Evolutionary conservation across 1,140 invertebrate genomes (phyloP), one percentile per base, ranked within the genome.

Genomic region (Papilio xuthus): DNA sequence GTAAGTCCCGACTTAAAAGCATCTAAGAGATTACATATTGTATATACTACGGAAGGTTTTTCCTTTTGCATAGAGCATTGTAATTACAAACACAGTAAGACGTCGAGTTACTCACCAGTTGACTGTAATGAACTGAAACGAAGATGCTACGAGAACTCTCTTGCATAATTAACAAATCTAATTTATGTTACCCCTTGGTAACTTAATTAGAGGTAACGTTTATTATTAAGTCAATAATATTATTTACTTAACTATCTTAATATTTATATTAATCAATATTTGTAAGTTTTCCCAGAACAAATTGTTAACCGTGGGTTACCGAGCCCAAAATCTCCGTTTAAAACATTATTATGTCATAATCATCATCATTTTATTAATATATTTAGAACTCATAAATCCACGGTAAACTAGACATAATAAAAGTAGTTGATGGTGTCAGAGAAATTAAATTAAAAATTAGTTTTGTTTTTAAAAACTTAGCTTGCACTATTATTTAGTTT

Each of bases 81-180:
- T 67, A 67, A 67, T 67, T 28, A 32, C 60, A 32, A 67, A 67
- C 60, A 28, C 26, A 15, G 26, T 60, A 26, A 28, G 26, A 28
- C 60, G 12, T 18, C 47, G 4, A 28, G 60, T 67, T 67, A 13
- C 60, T 67, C 60, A 67, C 18, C 60, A 67, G 60, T 67, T 67
- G 60, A 67, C 18, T 67, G 60, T 67, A 67, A 67, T 67, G 60
- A 67, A 67, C 26, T 28, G 26, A 67, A 67, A 67, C 60, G 60
- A 67, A 67, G 60, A 67, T 12, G 15, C 4, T 28, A 53, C n/a
- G 50, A 53, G 18, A 53, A 53, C 50, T 53, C 9, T 60, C 60
- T 28, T 32, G 60, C 60, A 28, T 67, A 67, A 67, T 67, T 28
- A 67, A 67, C 60, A 67, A 67, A 67, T 67, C 60, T 28, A 67